phyloP scores from a whole-genome alignment of 2,797 vertebrate species.

The Synaphobranchus kaupii region DNA sequence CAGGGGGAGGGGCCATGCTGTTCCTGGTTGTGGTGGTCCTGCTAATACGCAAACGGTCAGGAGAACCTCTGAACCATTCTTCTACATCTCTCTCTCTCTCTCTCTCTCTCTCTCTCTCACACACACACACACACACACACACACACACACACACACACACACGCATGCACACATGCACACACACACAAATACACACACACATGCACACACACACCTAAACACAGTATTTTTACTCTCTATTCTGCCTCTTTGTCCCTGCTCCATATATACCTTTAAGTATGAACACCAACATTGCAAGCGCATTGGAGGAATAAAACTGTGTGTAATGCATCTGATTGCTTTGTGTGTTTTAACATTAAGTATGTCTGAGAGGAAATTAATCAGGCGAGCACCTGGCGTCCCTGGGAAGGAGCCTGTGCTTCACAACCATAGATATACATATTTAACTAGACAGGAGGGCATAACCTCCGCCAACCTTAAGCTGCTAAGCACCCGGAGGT shows the following conservation, averaged over 20 bases:
- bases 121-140: no score
- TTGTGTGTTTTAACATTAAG: conserved; percentile 60
- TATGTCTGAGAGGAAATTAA: conserved; percentile 67
- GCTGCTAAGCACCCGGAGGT: no score
- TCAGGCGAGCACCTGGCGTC: conserved; percentile 48
- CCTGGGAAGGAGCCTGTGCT: no score
- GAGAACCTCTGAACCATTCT: conserved; percentile 20
- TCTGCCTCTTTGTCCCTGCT: not conserved
- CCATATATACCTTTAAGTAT: not conserved
- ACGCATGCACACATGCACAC: no score
- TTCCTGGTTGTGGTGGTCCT: conserved; percentile 69
- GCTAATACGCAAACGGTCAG: conserved; percentile 79
- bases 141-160: no score
- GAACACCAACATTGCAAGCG: not conserved
- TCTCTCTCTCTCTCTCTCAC: not conserved
- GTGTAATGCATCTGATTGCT: conserved; percentile 65
- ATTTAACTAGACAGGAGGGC: no score
- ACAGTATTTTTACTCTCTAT: not conserved
- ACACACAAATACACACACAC: no score
- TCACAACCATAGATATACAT: no score
- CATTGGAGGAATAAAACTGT: conserved; percentile 61
- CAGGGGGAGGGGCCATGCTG: conserved; percentile 66
- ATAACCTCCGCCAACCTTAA: no score
- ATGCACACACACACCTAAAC: no score
- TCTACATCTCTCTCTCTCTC: conserved; percentile 29